Base-by-base conservation (phyloP, 2,113 vertebrate species). In the Pavo muticus region DNA sequence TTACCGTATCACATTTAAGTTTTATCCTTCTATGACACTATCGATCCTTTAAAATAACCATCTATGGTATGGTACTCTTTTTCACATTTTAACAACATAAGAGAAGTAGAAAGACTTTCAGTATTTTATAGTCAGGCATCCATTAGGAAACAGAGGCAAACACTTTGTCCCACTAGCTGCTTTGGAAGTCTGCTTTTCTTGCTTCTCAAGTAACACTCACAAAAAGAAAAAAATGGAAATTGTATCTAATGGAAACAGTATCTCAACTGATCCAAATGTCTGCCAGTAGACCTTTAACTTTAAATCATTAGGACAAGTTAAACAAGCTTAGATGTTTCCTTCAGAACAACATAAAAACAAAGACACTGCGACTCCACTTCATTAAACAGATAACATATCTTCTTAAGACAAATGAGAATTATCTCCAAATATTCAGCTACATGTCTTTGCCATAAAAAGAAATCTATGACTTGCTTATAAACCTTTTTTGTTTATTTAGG, bases 401-500 rank as follows among this genome's bases (percentile, higher is more conserved):
- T 37, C 54, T 86, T 65, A 60, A 61, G 54, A 81, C 61, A 89
- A 92, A 80, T 20, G 75, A 65, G 4, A 69, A 59, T 57, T 83
- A 88, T 27, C 52, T 82, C 57, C 29, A 90, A 59, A 14, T 87
- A 86, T 82, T 78, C 61, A n/a, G 12, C 59, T 74, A 57, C 65
- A 78, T 8, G 24, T 77, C 72, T 84, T 59, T 32, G 81, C 42
- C 73, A 77, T 90, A 79, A 84, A 86, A 82, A 94, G 40, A 72
- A 89, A 92, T n/a, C 25, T 94, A 50, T 47, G 10, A 80, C 65
- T 80, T 91, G 23, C 47, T 61, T 78, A 82, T 9, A 81, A 77
- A 91, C 50, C 8, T 3, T 71, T 84, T n/a, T 89, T 64, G 74
- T 95, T 95, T 92, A 77, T 91, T 95, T 75, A 95, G 25, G 35